Conservation (phyloP, 1,140 invertebrate genomes). For the Drosophila albomicans region DNA sequence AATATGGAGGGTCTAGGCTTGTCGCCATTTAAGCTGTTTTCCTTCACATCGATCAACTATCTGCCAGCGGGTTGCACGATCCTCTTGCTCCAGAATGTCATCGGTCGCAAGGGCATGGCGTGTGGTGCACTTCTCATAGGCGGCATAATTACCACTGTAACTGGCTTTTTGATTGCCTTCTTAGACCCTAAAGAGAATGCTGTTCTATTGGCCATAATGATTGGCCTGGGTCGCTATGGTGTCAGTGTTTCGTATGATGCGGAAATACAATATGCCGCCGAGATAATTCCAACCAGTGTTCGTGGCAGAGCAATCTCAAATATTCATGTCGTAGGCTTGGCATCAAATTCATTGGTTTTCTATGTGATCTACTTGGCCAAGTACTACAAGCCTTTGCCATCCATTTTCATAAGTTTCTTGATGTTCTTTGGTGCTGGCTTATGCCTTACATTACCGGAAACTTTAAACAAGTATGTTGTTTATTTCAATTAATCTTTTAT, state of each 20-base stretch:
- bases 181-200: constrained; percentile 63
- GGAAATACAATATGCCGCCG: constrained; percentile 88
- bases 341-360: constrained; percentile 73
- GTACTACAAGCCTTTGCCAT: constrained; percentile 86
- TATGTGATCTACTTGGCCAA: constrained; percentile 84
- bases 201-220: constrained; percentile 63
- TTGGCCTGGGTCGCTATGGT: constrained; percentile 87
- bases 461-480: constrained; percentile 84
- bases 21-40: constrained; percentile 87
- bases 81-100: constrained; percentile 86
- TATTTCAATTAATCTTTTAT: not conserved
- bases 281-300: constrained; percentile 88
- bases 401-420: constrained; percentile 86
- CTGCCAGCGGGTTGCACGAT: constrained; percentile 87
- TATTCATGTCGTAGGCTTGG: constrained; percentile 86
- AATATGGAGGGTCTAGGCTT: constrained; percentile 87
- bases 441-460: constrained; percentile 87
- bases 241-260: constrained; percentile 88
- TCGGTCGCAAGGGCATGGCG: constrained; percentile 87
- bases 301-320: constrained; percentile 86
- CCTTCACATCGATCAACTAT: constrained; percentile 86
- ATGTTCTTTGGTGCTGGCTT: constrained; percentile 86
- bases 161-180: constrained; percentile 62
- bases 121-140: constrained; percentile 86
- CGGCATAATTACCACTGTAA: constrained; percentile 85